Percentiles rank a stretch among this genome's conserved stretches.
Evolutionary conservation across 2,113 vertebrate species (phyloP).

Genomic region (Antidorcas marsupialis): DNA sequence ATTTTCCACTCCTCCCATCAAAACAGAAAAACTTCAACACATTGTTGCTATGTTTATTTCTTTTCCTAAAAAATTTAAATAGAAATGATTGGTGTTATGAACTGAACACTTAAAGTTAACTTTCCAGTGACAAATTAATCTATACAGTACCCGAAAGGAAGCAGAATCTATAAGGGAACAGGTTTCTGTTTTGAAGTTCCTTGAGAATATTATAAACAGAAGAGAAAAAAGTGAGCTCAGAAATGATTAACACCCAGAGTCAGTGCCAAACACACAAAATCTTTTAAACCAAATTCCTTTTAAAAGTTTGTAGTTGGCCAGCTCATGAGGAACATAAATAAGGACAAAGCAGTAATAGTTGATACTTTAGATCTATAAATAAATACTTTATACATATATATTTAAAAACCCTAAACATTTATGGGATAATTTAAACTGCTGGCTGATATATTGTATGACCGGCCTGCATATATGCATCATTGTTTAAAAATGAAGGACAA

Average conservation of each 20-base stretch:
- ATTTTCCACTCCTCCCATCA: neutral
- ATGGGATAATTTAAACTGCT: slow-evolving; percentile 42
- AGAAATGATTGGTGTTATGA: slow-evolving; percentile 15
- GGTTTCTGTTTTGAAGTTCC: slow-evolving; percentile 51
- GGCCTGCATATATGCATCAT: slow-evolving; percentile 3
- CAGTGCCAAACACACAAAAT: slow-evolving; percentile 36
- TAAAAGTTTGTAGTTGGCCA: slow-evolving; percentile 40
- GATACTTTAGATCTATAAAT: slow-evolving; percentile 53
- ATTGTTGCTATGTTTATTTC: slow-evolving; percentile 34
- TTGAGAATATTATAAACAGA: slow-evolving; percentile 32
- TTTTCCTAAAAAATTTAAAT: slow-evolving; percentile 26
- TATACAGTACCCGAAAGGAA: slow-evolving; percentile 7
- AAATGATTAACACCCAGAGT: slow-evolving; percentile 21
- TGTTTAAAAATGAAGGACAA: slow-evolving; percentile 43
- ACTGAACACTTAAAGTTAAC: neutral
- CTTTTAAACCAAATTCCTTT: slow-evolving; percentile 34
- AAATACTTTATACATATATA: slow-evolving; percentile 34
- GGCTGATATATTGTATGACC: neutral
- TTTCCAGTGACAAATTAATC: slow-evolving; percentile 35
- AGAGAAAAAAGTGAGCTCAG: slow-evolving; percentile 9
- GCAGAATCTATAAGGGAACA: slow-evolving; percentile 17
- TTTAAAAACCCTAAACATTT: slow-evolving; percentile 44
- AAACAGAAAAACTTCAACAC: slow-evolving; percentile 31
- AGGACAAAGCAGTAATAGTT: slow-evolving; percentile 41
- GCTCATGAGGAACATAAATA: slow-evolving; percentile 2